A percentile compares a stretch with the other conserved stretches of the same genome.
phyloP scores from a whole-genome alignment of 2,113 vertebrate genomes.

The Plectropomus leopardus region DNA sequence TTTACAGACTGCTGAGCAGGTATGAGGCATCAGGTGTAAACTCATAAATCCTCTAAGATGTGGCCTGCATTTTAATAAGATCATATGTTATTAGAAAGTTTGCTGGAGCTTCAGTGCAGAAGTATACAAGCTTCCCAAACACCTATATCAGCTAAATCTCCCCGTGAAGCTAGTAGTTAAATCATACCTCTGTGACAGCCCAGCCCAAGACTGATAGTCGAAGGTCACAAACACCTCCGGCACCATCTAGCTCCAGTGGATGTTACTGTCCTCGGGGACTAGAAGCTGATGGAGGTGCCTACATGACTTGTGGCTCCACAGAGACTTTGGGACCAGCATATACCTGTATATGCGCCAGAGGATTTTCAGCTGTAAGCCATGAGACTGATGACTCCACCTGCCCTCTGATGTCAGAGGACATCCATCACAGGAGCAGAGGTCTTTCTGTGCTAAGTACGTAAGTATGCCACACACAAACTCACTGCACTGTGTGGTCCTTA shows the following conservation, averaged over 20 bases:
- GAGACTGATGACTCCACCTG: slow-evolving; percentile 1
- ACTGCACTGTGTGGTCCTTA: not conserved
- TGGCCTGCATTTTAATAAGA: slow-evolving; percentile 25
- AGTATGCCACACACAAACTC: slow-evolving; percentile 1
- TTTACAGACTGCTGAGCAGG: slow-evolving; percentile 21
- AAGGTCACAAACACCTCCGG: slow-evolving; percentile 8
- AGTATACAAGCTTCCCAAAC: not conserved
- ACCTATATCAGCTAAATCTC: not conserved
- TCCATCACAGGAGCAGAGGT: slow-evolving; percentile 6
- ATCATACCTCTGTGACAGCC: not conserved
- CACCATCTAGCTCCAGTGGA: not conserved
- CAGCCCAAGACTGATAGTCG: not conserved
- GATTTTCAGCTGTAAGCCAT: slow-evolving; percentile 3
- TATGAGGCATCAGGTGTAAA: slow-evolving; percentile 23
- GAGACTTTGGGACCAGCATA: not conserved
- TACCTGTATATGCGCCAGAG: not conserved
- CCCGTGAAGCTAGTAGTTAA: not conserved
- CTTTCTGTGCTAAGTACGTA: not conserved
- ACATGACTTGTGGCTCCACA: not conserved
- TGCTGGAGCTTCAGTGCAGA: slow-evolving; percentile 1
- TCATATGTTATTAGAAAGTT: not conserved
- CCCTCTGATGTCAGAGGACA: slow-evolving; percentile 3
- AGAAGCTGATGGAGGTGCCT: slow-evolving; percentile 19
- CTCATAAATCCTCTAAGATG: slow-evolving; percentile 25
- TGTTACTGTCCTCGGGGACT: not conserved